A percentile compares a stretch with the other conserved stretches of the same genome.
These are phyloP conservation scores for Hystrix brachyura DNA, from an alignment of 2,113 vertebrate genomes.

Conservation along the genomic window DNA sequence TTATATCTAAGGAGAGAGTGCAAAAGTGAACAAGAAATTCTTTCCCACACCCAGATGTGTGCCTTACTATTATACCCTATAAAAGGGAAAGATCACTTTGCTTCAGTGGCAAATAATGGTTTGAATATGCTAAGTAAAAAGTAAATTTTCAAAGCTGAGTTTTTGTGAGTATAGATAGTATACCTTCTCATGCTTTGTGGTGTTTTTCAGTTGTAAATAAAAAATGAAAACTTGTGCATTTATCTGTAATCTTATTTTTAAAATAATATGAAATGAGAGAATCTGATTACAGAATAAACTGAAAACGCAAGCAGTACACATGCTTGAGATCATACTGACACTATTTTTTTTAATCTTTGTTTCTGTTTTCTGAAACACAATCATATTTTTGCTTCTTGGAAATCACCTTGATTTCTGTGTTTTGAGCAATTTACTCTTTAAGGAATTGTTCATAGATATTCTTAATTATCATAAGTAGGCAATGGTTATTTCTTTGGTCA, in stretches of 20 bases:
- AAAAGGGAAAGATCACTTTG: neutral
- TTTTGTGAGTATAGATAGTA: neutral
- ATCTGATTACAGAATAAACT: neutral
- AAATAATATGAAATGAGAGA: neutral
- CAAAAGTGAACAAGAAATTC: neutral
- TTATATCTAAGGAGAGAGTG: neutral
- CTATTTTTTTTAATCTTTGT: neutral
- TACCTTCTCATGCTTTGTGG: neutral
- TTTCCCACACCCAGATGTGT: constrained; percentile 17
- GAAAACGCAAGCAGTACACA: neutral
- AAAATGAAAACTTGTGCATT: neutral
- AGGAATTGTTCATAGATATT: neutral
- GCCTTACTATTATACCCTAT: neutral
- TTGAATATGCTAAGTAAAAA: neutral
- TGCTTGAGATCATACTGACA: neutral
- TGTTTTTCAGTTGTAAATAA: neutral
- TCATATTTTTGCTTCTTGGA: neutral
- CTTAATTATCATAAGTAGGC: neutral
- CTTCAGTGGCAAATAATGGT: neutral
- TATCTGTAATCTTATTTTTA: neutral
- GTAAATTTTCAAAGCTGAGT: neutral
- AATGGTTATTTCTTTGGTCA: neutral
- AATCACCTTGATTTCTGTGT: neutral
- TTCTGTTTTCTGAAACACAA: constrained; percentile 22
- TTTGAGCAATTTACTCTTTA: neutral